Conservation (phyloP, 2,113 vertebrate genomes). For the Probosciger aterrimus region DNA sequence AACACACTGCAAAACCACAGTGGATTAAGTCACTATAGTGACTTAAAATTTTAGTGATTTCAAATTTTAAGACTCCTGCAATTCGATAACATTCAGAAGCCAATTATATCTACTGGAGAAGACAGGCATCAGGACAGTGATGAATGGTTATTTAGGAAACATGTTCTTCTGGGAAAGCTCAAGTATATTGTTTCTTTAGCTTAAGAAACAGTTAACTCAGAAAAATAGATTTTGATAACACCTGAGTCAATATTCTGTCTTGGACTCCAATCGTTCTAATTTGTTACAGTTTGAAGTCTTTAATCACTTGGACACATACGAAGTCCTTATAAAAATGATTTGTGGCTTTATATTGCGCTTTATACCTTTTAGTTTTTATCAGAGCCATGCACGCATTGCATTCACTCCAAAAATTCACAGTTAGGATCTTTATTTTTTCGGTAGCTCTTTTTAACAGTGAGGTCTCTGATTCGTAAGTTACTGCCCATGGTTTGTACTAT, state of each 20-base stretch:
- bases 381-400: background rate
- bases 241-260: background rate
- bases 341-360: background rate
- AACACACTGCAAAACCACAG: background rate
- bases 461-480: background rate
- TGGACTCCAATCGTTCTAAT: background rate
- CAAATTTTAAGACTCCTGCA: background rate
- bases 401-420: background rate
- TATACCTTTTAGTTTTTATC: background rate
- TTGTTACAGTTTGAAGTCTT: background rate
- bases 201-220: background rate
- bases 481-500: background rate
- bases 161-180: background rate
- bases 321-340: background rate
- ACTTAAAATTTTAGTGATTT: background rate
- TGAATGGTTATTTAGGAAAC: background rate
- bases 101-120: background rate
- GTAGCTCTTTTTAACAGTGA: background rate
- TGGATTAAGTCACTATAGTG: background rate
- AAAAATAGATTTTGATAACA: background rate
- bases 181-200: background rate
- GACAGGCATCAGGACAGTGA: background rate
- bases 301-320: background rate
- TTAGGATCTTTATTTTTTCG: background rate
- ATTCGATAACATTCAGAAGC: background rate